Evolutionary conservation across 2,113 vertebrate genomes (phyloP).

Genomic region (Anguilla japonica): DNA sequence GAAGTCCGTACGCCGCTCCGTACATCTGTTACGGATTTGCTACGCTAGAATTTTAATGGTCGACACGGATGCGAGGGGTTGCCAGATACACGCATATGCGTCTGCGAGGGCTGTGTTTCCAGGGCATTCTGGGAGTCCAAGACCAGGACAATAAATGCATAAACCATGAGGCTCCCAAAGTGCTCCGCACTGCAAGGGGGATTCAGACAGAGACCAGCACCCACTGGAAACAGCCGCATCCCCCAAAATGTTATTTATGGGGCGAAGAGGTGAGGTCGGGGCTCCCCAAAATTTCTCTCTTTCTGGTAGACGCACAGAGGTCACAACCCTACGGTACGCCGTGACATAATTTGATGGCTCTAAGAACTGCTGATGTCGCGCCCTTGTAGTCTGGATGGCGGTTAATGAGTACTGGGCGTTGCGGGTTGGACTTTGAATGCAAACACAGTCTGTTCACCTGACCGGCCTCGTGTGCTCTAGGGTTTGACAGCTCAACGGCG

Average conservation of each 20-base stretch:
- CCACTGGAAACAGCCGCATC: not conserved
- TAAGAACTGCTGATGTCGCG: no score
- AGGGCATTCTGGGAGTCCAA: slow-evolving; percentile 60
- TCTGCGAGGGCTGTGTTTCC: slow-evolving; percentile 53
- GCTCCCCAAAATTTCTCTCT: not conserved
- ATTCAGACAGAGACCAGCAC: not conserved
- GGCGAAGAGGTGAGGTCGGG: no score
- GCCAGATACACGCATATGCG: slow-evolving; percentile 64
- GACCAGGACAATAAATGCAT: slow-evolving; percentile 51
- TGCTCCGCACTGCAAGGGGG: not conserved
- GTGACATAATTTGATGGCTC: no score
- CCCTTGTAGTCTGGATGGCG: no score
- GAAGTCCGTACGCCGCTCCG: slow-evolving; percentile 39
- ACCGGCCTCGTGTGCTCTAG: no score
- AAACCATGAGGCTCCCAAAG: not conserved
- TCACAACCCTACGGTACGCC: no score
- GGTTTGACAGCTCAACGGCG: not conserved
- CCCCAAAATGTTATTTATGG: no score
- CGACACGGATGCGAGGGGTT: slow-evolving; percentile 59
- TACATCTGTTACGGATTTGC: slow-evolving; percentile 72
- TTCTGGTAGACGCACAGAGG: not conserved
- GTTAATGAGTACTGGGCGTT: no score
- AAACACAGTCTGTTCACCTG: not conserved
- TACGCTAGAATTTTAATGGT: slow-evolving; percentile 63
- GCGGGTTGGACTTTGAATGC: no score